Evolutionary conservation across 2,113 vertebrate species (phyloP).

Genomic region (Atrichornis clamosus): DNA sequence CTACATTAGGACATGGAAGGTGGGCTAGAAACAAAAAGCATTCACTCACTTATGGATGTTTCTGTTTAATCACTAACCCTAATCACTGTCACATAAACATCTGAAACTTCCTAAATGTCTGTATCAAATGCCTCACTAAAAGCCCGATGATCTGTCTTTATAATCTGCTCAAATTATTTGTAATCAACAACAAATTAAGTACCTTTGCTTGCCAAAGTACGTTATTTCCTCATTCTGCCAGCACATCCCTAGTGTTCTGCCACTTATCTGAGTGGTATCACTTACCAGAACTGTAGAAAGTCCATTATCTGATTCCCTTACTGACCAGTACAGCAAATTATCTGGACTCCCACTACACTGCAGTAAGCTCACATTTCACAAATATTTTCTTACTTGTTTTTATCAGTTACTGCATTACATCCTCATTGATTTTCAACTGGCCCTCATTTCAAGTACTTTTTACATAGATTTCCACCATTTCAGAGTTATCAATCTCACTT

Average conservation of each 20-base stretch:
- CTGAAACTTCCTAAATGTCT: neutral
- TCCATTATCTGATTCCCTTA: neutral
- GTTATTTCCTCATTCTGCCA: neutral
- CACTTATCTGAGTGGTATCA: neutral
- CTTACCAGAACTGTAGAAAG: neutral
- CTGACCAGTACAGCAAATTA: neutral
- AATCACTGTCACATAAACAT: neutral
- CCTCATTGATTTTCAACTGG: neutral
- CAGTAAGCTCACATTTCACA: slow-evolving; percentile 12
- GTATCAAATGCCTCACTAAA: neutral
- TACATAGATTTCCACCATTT: neutral
- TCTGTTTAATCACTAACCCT: neutral
- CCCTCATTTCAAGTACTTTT: neutral
- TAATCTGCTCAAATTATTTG: neutral
- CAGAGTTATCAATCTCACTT: neutral
- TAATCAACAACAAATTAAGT: neutral
- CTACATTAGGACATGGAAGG: neutral
- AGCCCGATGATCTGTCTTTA: neutral
- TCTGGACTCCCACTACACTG: neutral
- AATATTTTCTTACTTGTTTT: neutral
- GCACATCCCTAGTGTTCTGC: neutral
- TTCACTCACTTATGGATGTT: neutral
- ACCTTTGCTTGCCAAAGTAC: neutral
- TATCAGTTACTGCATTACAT: neutral
- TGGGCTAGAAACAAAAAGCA: neutral